Evolutionary conservation across 2,888 invertebrate species (phyloP).

Genomic region (Auanema sp.): DNA sequence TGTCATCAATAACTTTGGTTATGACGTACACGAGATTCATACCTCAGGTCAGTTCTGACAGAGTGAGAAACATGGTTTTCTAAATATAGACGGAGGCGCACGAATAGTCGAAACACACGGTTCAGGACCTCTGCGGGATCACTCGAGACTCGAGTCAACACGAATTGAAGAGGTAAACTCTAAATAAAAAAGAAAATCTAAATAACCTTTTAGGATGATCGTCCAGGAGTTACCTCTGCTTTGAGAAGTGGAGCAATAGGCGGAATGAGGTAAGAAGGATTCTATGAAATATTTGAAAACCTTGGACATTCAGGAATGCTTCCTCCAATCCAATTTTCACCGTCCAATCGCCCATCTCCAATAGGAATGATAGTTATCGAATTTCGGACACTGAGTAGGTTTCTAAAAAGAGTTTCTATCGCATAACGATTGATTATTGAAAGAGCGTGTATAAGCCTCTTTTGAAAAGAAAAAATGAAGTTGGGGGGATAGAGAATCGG

Average conservation of each 20-base stretch:
- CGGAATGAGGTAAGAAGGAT: slow-evolving; percentile 9
- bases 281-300: neutral
- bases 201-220: slow-evolving; percentile 6
- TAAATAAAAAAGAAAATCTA: neutral
- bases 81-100: slow-evolving; percentile 58
- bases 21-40: slow-evolving; percentile 60
- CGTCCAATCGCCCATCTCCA: slow-evolving; percentile 20
- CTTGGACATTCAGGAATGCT: neutral
- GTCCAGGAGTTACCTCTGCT: slow-evolving; percentile 29
- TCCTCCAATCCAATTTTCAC: slow-evolving; percentile 30
- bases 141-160: slow-evolving; percentile 26
- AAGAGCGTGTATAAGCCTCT: too few relatives aligned
- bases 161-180: slow-evolving; percentile 29
- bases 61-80: slow-evolving; percentile 1
- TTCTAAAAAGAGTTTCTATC: too few relatives aligned
- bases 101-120: slow-evolving; percentile 60
- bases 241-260: slow-evolving; percentile 22
- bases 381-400: slow-evolving; percentile 36
- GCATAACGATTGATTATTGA: too few relatives aligned
- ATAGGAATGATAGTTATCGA: slow-evolving; percentile 25
- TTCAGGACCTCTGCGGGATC: slow-evolving; percentile 41
- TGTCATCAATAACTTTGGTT: slow-evolving; percentile 55
- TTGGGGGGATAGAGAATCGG: too few relatives aligned
- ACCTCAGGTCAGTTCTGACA: slow-evolving; percentile 45
- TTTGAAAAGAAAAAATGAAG: too few relatives aligned